Base-by-base conservation (phyloP, 2,797 vertebrate genomes). In the Argentina silus region DNA sequence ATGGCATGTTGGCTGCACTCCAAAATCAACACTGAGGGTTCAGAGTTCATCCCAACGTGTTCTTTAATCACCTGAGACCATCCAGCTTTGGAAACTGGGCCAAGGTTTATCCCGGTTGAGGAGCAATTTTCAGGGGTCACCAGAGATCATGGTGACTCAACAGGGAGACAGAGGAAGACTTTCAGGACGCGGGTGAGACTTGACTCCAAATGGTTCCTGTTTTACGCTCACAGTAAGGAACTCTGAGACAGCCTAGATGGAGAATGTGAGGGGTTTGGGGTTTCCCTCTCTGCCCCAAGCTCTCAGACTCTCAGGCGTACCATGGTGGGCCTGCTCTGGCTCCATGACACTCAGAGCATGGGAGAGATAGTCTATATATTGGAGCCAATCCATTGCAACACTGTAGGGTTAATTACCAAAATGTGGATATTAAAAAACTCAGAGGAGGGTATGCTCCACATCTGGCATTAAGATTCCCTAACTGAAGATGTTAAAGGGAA, bases 11-110 rank as follows among this genome's bases (percentile, higher is more conserved):
- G 84, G 78, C 77, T 62, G 60, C 27, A 15, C 56, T 73, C 77
- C 84, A 83, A 67, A 77, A 81, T 83, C 77, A 84, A 87, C 82
- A 85, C 65, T 81, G 56, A 67, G 60, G 72, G 82, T 75, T 86
- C 79, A 84, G 67, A 80, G 86, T 66, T 84, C 77, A 76, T 45
- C 44, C 69, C 12, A 57, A 80, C 82, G 69, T 84, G 76, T 62
- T 73, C 78, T 71, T 44, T 77, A 61, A 80, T 75, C 81, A 76
- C 79, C 63, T 77, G 85, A 82, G 77, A 85, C 67, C 43, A 73
- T 70, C 73, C 80, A 82, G 82, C 27, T 84, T 80, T 83, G 59
- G 72, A 83, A 84, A 86, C 62, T 75, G 65, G 70, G 78, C 73
- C 78, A 83, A 68, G 74, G 77, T 79, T 83, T 77, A 73, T 76